Conservation (phyloP, 1,140 invertebrate species). For the Adelges cooleyi region DNA sequence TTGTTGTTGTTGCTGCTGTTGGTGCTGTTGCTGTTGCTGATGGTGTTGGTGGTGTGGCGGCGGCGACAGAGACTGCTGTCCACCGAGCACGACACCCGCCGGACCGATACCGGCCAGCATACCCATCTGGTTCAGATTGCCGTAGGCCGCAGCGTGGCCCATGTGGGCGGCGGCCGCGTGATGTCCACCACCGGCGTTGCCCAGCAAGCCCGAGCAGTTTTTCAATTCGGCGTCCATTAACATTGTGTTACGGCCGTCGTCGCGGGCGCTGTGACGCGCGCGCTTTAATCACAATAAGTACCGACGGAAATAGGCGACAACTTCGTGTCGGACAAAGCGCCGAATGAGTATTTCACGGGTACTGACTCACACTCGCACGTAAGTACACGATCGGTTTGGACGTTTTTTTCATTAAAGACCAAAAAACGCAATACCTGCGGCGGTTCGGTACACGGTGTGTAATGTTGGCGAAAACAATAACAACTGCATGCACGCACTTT, state of each 20-base stretch:
- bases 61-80: constrained; percentile 35
- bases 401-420: no score
- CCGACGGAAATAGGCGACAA: no score
- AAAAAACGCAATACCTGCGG: no score
- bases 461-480: no score
- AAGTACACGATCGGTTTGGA: no score
- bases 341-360: no score
- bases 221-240: constrained; percentile 20
- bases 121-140: constrained; percentile 13
- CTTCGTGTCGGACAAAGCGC: no score
- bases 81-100: constrained; percentile 13
- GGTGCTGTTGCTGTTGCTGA: constrained; percentile 27
- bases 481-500: no score
- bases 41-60: constrained; percentile 35
- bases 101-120: constrained; percentile 16
- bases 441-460: no score
- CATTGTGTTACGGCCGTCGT: background rate
- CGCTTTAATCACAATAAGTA: no score
- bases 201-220: constrained; percentile 13
- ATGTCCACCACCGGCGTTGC: background rate
- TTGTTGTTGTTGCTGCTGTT: constrained; percentile 41
- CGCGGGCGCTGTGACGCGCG: no score
- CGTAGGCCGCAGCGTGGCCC: constrained; percentile 36
- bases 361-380: no score
- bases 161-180: constrained; percentile 3